Conservation (phyloP, 2,888 invertebrate species). For the Philopedon plagiatum region DNA sequence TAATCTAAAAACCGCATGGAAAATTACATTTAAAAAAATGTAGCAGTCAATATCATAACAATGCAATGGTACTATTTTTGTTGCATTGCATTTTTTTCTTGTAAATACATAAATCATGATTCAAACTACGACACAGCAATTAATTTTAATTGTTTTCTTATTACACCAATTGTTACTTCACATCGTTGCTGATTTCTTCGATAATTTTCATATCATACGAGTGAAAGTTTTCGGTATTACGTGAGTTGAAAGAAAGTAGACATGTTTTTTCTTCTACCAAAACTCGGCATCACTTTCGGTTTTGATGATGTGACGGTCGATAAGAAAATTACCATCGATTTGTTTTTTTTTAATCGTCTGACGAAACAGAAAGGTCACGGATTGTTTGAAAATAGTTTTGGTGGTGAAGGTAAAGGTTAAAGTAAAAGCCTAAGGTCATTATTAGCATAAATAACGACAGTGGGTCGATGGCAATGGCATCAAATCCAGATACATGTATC, state of each 20-base stretch:
- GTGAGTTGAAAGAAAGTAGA: conserved; percentile 36
- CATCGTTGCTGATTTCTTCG: conserved; percentile 5
- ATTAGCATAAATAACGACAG: too few relatives aligned
- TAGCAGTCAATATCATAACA: too few relatives aligned
- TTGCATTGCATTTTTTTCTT: too few relatives aligned
- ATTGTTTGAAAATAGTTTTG: neutral
- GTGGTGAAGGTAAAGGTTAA: conserved; percentile 19
- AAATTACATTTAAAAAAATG: too few relatives aligned
- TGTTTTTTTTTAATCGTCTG: neutral
- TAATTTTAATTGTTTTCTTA: conserved; percentile 14
- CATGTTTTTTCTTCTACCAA: conserved; percentile 23
- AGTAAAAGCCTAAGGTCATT: neutral
- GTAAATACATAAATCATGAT: too few relatives aligned
- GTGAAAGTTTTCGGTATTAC: conserved; percentile 34
- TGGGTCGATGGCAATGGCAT: too few relatives aligned
- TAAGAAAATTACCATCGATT: neutral
- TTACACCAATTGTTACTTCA: conserved; percentile 21
- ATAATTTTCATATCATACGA: conserved; percentile 34
- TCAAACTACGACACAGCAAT: neutral
- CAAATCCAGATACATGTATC: too few relatives aligned
- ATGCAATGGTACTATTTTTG: too few relatives aligned
- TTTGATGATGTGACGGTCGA: conserved; percentile 26
- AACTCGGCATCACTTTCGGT: conserved; percentile 39
- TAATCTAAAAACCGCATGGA: too few relatives aligned
- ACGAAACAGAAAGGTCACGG: conserved; percentile 24